Base-by-base conservation (phyloP, 2,797 vertebrate species). In the Coranthus polyacanthus region DNA sequence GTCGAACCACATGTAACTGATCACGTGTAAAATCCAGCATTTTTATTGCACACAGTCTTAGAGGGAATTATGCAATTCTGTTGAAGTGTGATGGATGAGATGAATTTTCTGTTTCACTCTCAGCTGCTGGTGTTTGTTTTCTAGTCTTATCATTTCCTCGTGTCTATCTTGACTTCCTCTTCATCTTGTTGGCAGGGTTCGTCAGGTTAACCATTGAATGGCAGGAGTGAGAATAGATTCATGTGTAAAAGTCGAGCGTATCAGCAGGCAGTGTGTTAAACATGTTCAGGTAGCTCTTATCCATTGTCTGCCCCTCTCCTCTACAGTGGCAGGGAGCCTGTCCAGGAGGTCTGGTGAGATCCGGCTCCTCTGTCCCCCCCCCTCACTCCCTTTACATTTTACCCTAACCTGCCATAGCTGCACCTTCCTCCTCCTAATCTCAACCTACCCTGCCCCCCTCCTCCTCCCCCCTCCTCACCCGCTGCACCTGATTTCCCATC, bases 321-420 rank as follows among this genome's bases (percentile, higher is more conserved):
- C 95, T 95, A 95, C 96, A 99, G 97, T 95, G 94, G 93, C 94
- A 91, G 91, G 93, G 96, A 96, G 90, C 87, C 94, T 91, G 93
- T 95, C 92, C 95, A 95, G 94, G 95, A 96, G 91, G 94, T 94
- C 92, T 97, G 97, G 97, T 99, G 97, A 99, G 98, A 95, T 96
- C 95, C 91, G 91, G 79, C 85, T 82, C 92, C 94, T 88, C 85
- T 80, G 70, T 59, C 59, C 72, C 59, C 41, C 4, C 60, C 10
- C 39, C 55, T 16, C 13, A n/a, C 39, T 32, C 47, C 77, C 21
- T 52, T 38, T 32, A 32, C 29, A 32, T 32, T 32, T 32, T 32
- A 32, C 22, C 24, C 39, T 68, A 54, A 68, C 72, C 55, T 26
- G 16, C 53, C 76, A 39, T 77, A 5, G 13, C 63, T 74, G 53